phyloP scores from a whole-genome alignment of 2,797 vertebrate genomes.

The Caiman crocodilus region DNA sequence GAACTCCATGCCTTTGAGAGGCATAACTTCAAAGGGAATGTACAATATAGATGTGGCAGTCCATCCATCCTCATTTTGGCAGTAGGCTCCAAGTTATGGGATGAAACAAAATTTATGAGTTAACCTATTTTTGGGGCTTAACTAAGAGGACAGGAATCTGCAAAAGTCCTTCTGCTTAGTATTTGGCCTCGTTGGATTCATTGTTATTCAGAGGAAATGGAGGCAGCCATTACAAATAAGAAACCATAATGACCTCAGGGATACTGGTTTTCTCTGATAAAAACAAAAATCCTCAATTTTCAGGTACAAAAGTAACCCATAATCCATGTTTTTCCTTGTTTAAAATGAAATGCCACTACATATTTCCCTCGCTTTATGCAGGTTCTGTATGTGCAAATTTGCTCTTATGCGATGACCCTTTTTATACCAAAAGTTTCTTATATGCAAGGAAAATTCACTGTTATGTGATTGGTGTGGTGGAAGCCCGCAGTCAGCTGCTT shows the following conservation, averaged over 20 bases:
- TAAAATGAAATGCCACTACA: too few relatives aligned
- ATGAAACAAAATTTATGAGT: not conserved
- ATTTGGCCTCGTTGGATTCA: not conserved
- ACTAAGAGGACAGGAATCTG: not conserved
- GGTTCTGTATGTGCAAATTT: too few relatives aligned
- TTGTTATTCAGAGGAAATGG: slow-evolving; percentile 38
- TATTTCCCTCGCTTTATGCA: too few relatives aligned
- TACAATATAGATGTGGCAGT: not conserved
- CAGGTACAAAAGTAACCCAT: too few relatives aligned
- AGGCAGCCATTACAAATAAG: slow-evolving; percentile 14
- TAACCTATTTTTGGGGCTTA: not conserved
- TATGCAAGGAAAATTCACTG: too few relatives aligned
- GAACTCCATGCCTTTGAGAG: slow-evolving; percentile 20
- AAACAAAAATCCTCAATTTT: too few relatives aligned
- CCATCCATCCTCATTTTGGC: not conserved
- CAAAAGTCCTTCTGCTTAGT: not conserved
- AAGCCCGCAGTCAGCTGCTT: too few relatives aligned
- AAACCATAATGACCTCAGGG: not conserved
- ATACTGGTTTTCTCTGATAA: too few relatives aligned
- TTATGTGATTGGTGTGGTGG: too few relatives aligned
- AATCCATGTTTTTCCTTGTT: too few relatives aligned
- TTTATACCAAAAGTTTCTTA: too few relatives aligned
- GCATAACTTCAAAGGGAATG: not conserved
- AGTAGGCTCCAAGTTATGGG: not conserved
- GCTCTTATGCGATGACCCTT: too few relatives aligned